Evolutionary conservation across 2,797 vertebrate species (phyloP).

Genomic region (Betta splendens): DNA sequence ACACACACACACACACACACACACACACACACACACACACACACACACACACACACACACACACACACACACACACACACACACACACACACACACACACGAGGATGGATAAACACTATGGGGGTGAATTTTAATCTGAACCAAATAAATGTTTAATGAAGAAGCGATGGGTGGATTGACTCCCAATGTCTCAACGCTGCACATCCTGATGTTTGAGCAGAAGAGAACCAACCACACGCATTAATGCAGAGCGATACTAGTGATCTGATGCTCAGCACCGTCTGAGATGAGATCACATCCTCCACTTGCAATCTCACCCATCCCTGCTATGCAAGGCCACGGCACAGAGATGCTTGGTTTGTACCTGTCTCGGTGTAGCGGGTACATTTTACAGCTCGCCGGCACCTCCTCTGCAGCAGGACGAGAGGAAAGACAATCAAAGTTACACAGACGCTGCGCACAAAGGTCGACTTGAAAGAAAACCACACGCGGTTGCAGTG

Average conservation of each 20-base stretch:
- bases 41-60: neutral
- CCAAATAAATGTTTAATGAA: constrained; percentile 47
- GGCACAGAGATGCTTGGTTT: constrained; percentile 44
- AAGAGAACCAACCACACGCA: constrained; percentile 7
- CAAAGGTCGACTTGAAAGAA: neutral
- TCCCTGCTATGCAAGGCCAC: constrained; percentile 58
- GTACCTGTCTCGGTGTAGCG: constrained; percentile 80
- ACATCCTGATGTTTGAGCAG: constrained; percentile 13
- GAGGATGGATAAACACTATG: constrained; percentile 21
- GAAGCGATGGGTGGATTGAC: constrained; percentile 53
- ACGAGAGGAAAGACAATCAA: constrained; percentile 47
- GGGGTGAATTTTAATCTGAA: constrained; percentile 24
- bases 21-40: neutral
- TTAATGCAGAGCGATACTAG: constrained; percentile 9
- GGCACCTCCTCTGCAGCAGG: constrained; percentile 70
- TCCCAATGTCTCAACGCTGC: constrained; percentile 27
- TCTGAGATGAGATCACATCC: constrained; percentile 17
- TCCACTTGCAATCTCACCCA: constrained; percentile 33
- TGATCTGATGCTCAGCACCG: constrained; percentile 9
- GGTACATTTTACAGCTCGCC: constrained; percentile 78
- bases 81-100: neutral
- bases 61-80: neutral
- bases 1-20: neutral
- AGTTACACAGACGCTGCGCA: constrained; percentile 38
- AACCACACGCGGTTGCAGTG: constrained; percentile 5